phyloP scores from a whole-genome alignment of 2,797 vertebrate genomes.

The Tragopan temminckii region DNA sequence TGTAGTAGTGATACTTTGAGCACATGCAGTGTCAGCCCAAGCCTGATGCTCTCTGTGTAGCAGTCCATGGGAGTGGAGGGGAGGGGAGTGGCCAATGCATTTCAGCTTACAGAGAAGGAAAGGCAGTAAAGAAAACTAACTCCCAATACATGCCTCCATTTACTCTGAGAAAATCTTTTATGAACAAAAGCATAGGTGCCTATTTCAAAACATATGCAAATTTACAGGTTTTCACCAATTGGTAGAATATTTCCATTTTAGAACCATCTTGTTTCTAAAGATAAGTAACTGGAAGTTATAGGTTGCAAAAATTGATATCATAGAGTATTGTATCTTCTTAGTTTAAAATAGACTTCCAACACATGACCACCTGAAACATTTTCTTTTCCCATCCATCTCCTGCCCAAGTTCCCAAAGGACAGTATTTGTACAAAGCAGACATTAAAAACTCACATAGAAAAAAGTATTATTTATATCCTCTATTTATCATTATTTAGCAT shows the following conservation, averaged over 20 bases:
- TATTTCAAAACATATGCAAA: not conserved
- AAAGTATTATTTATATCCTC: not conserved
- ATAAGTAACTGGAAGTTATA: not conserved
- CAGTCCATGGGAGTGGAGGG: not conserved
- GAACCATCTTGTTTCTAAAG: not conserved
- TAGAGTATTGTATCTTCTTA: not conserved
- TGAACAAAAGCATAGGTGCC: not conserved
- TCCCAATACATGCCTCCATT: not conserved
- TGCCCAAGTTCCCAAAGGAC: not conserved
- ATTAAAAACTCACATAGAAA: not conserved
- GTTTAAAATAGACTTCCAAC: not conserved
- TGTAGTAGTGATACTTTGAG: not conserved
- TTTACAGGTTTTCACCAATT: not conserved
- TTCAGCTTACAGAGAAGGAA: not conserved
- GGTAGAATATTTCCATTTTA: not conserved
- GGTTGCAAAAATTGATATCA: not conserved
- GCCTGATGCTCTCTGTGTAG: not conserved
- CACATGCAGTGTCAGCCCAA: not conserved
- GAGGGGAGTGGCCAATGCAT: rapidly evolving
- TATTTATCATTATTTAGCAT: not conserved
- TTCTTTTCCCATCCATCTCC: not conserved
- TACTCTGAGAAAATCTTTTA: not conserved
- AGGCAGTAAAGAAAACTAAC: not conserved
- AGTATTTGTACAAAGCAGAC: not conserved
- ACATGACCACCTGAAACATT: not conserved